Conservation (phyloP, 2,888 invertebrate genomes). For the Hirtodrosophila confusa region DNA sequence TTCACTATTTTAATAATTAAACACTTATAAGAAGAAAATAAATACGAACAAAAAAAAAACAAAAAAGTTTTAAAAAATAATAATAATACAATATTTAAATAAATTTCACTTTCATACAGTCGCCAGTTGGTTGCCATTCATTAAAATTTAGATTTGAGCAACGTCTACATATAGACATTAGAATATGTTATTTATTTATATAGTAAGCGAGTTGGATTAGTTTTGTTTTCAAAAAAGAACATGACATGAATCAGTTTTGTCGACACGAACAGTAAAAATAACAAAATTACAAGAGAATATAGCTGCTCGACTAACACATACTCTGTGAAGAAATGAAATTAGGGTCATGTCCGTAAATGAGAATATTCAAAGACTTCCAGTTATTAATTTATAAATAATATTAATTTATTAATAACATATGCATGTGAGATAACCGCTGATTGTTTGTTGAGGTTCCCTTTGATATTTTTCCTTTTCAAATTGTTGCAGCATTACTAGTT, state of each 20-base stretch:
- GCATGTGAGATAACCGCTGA: no score
- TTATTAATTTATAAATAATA: no score
- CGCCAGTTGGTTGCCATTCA: constrained; percentile 52
- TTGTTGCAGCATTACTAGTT: no score
- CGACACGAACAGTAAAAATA: constrained; percentile 6
- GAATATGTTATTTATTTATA: constrained; percentile 32
- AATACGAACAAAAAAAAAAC: constrained; percentile 15
- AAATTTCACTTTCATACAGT: constrained; percentile 48
- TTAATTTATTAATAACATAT: no score
- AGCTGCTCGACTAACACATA: constrained; percentile 4
- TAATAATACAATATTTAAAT: constrained; percentile 36
- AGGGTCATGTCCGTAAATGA: no score
- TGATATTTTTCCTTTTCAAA: no score
- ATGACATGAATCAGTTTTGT: constrained; percentile 39
- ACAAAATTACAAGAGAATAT: no score
- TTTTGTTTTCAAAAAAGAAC: constrained; percentile 21
- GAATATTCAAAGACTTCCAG: no score
- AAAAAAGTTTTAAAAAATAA: constrained; percentile 8
- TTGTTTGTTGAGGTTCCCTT: no score
- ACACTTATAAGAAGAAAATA: constrained; percentile 41
- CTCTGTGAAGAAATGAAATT: background rate
- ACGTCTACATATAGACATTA: constrained; percentile 1
- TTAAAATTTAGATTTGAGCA: constrained; percentile 19
- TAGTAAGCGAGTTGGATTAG: constrained; percentile 26
- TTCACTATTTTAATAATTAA: constrained; percentile 50